Base-by-base conservation (phyloP, 1,140 invertebrate species). In the Hycleus cichorii region DNA sequence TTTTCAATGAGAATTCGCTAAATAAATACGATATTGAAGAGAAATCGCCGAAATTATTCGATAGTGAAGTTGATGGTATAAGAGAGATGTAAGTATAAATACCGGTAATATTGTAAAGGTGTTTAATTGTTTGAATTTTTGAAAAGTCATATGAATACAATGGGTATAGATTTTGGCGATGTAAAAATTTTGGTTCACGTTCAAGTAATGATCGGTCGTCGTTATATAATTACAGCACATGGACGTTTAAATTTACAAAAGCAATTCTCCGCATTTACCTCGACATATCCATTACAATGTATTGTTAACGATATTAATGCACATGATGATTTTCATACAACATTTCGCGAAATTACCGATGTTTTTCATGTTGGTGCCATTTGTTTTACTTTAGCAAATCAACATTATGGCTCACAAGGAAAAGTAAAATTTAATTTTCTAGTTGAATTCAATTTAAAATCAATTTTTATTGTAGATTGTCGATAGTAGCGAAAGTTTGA, bases 371-470 rank as follows among this genome's bases (percentile, higher is more conserved):
- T 74, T 2, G 82, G 83, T 1, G 81, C 79, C 45, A 64, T 70
- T 2, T 85, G 90, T 50, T 95, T 95, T 69, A 84, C 93, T 74
- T 71, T 94, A 5, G 85, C 84, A 0, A 80, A 82, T 61, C 87
- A 85, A 2, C 84, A 90, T 74, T 95, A 93, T 74, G 93, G 91
- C 9, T 81, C 81, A 47, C 78, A 83, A 66, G 91, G 86, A 45
- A 81, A 85, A 65, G 89, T 92, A 64, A 47, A 7, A 24, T 12
- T 25, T 42, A 32, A 32, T 32, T 32, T 3, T 32, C 4, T 32
- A 32, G 1, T 7, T 32, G 1, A 5, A 32, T 32, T 2, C 7
- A 32, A 32, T 32, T 32, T 32, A 18, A 32, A 32, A 32, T 32
- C 32, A 3, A 4, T 32, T 32, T 32, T 32, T 32, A 4, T 32